Conservation (phyloP, 2,888 invertebrate species). For the Diachrysia chrysitis region DNA sequence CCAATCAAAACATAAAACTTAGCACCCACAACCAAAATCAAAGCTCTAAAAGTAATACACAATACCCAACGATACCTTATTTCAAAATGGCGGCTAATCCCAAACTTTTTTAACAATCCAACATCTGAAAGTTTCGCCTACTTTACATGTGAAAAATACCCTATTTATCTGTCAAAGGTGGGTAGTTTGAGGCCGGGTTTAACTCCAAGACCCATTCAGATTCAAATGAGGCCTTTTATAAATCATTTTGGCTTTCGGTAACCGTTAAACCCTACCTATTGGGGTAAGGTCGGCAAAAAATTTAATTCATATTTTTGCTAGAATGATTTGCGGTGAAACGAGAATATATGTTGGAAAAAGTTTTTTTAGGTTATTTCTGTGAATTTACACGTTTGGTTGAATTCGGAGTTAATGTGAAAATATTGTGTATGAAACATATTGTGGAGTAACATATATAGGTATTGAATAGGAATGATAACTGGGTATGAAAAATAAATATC, state of each 20-base stretch:
- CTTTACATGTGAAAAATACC: slow-evolving; percentile 59
- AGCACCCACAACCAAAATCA: too few species aligned
- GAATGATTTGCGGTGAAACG: background rate
- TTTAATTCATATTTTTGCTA: slow-evolving; percentile 8
- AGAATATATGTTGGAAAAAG: background rate
- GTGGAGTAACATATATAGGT: background rate
- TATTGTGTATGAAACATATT: background rate
- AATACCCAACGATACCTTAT: slow-evolving; percentile 15
- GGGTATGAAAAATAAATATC: too few species aligned
- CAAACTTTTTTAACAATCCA: slow-evolving; percentile 45
- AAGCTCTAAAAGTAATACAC: slow-evolving; percentile 39
- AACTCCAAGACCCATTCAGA: slow-evolving; percentile 81
- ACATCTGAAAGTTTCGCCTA: slow-evolving; percentile 50
- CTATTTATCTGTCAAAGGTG: slow-evolving; percentile 59
- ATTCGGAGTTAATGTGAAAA: background rate
- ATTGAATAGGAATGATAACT: too few species aligned
- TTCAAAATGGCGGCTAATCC: slow-evolving; percentile 35
- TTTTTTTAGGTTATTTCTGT: background rate
- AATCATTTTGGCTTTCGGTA: slow-evolving; percentile 82
- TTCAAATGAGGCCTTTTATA: slow-evolving; percentile 87
- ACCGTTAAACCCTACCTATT: slow-evolving; percentile 71
- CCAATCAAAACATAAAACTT: too few species aligned
- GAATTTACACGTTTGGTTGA: background rate
- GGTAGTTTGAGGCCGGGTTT: slow-evolving; percentile 57
- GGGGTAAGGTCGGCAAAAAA: slow-evolving; percentile 61